These are phyloP conservation scores for Lichenostomus cassidix DNA, from an alignment of 2,113 vertebrate species.

Conservation along the genomic window DNA sequence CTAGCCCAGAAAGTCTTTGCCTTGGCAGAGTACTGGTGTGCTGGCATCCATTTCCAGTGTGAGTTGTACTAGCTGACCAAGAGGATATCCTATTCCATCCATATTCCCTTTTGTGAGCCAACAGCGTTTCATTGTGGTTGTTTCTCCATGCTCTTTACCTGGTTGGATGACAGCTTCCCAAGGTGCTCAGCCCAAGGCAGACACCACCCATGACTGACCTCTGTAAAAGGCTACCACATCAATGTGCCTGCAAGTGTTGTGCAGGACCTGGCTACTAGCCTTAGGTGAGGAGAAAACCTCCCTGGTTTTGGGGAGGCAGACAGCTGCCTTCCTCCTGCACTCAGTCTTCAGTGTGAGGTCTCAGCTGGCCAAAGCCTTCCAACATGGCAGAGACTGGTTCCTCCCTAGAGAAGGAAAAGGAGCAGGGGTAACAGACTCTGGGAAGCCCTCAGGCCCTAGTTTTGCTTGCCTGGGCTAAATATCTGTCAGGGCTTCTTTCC, in stretches of 20 bases:
- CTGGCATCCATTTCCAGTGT: background rate
- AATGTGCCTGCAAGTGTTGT: background rate
- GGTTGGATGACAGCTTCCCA: background rate
- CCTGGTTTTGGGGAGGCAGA: background rate
- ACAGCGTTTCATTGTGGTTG: rapidly evolving
- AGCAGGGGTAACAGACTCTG: background rate
- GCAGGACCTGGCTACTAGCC: background rate
- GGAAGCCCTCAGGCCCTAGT: background rate
- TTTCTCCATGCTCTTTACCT: background rate
- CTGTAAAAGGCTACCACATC: background rate
- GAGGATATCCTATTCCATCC: background rate
- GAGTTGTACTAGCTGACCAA: background rate
- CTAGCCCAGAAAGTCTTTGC: background rate
- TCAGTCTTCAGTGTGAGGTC: background rate
- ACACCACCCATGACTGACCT: background rate
- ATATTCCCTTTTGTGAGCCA: background rate
- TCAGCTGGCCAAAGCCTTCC: background rate
- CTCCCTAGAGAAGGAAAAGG: background rate
- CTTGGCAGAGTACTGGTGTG: background rate
- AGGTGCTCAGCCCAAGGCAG: background rate
- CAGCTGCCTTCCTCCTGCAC: background rate
- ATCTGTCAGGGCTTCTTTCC: background rate
- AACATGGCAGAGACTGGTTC: rapidly evolving
- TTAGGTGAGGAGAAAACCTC: background rate
- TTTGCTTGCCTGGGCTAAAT: background rate